Base-by-base conservation (phyloP, 2,113 vertebrate species). In the Heterocephalus glaber region DNA sequence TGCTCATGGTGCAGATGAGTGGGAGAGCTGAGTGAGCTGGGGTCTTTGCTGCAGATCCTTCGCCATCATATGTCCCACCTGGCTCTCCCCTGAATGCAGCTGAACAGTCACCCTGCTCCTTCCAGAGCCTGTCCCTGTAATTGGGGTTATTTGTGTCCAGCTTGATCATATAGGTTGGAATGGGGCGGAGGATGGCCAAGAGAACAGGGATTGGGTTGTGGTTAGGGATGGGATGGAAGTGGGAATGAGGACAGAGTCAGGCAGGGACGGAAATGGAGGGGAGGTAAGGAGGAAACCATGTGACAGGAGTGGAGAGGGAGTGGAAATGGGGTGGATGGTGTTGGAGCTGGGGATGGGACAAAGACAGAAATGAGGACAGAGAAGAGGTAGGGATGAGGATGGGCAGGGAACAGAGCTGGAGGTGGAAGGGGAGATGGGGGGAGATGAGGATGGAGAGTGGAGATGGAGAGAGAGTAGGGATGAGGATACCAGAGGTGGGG, bases 61-160 rank as follows among this genome's bases (percentile, higher is more conserved):
- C 4, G 65, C 79, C n/a, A 0, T 33, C 33, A 2, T 7, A 0
- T 12, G n/a, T 16, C n/a, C n/a, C 56, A 8, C 26, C 19, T 13
- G 33, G 35, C 3, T 58, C n/a, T 26, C 54, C 20, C 28, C 44
- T 22, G 68, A 20, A 47, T 6, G 4, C 28, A 30, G 35, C 41
- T 5, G 47, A 5, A 16, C 28, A 30, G 52, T 60, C 14, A 4
- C 11, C 1, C 47, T 4, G 70, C 56, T 56, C 49, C 5, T 26
- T 33, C 44, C 44, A 35, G n/a, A 56, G 41, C 85, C 81, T 3
- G 2, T 3, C 66, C n/a, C 38, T 7, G 35, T 38, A 70, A 38
- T 9, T 2, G 3, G 70, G 70, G 11, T 56, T 24, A 0, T 52
- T 84, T 70, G 56, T 2, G 22, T 30, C 49, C 5, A 0, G 38